Base-by-base conservation (phyloP, 2,888 invertebrate species). In the Amphimallon solstitiale region DNA sequence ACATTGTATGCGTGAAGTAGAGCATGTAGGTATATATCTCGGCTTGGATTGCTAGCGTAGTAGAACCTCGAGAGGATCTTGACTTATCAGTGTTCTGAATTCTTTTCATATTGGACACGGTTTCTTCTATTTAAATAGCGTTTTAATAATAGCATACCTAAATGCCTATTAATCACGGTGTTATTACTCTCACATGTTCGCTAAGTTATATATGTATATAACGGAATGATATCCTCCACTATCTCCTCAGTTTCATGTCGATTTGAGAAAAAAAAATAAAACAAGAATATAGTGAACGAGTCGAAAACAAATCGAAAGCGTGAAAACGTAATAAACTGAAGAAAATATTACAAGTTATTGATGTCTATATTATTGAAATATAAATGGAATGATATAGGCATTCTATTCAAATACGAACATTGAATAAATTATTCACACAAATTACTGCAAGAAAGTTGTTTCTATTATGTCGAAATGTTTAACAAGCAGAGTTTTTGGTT, bases 1-100 rank as follows among this genome's bases (percentile, higher is more conserved):
- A 68, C 67, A 70, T 70, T 70, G 70, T 69, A 51, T 51, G 61
- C 38, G 65, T 46, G 65, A 70, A 70, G 69, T 70, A 65, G 70
- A 70, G 70, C 70, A 67, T 70, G 68, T 40, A 68, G 46, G 51
- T 21, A 56, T 23, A 40, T 56, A 40, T 43, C 56, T 56, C 56
- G 56, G 23, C 56, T 56, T 56, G 38, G 29, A 56, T 21, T 40
- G 23, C 40, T 29, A 29, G 9, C 21, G 40, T 12, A 10, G 23
- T 23, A 56, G 56, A 52, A 19, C 15, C 17, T 37, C 21, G 40
- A 7, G 23, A 23, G 40, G 15, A 40, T 40, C 56, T 23, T 21
- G 14, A 17, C 34, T 56, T 56, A 40, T 40, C 56, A 21, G 12
- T 23, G 56, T 21, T 54, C 51, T 51, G 35, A 9, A 51, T 51